A percentile compares a stretch with the other conserved stretches of the same genome.
phyloP scores from a whole-genome alignment of 2,888 invertebrate species.

The Abrostola triplasia region DNA sequence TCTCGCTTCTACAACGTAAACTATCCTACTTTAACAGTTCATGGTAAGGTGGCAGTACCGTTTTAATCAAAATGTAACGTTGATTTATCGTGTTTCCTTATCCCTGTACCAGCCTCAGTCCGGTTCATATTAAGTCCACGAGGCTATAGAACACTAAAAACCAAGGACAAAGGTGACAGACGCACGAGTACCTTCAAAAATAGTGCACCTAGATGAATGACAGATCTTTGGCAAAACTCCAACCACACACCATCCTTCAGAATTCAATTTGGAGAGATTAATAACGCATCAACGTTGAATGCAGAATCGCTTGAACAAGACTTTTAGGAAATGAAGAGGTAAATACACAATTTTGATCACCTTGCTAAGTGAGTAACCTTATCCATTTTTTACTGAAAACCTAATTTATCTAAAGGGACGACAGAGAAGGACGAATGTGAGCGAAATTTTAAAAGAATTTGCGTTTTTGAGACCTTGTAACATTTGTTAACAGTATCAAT shows the following conservation, averaged over 20 bases:
- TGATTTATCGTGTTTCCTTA: too few relatives aligned
- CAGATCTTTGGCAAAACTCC: constrained; percentile 26
- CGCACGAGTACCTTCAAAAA: neutral
- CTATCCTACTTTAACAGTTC: too few relatives aligned
- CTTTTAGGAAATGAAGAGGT: constrained; percentile 3
- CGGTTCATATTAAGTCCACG: neutral
- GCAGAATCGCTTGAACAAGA: constrained; percentile 18
- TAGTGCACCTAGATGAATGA: constrained; percentile 8
- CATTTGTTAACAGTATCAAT: too few relatives aligned
- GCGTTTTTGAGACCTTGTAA: too few relatives aligned
- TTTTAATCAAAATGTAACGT: too few relatives aligned
- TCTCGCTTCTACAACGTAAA: too few relatives aligned
- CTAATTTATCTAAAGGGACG: too few relatives aligned
- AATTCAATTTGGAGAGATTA: constrained; percentile 37
- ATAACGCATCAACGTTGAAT: constrained; percentile 40
- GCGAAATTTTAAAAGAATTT: too few relatives aligned
- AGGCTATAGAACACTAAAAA: neutral
- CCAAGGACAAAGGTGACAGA: neutral
- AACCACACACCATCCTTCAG: constrained; percentile 43
- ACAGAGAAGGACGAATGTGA: too few relatives aligned
- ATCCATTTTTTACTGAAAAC: too few relatives aligned
- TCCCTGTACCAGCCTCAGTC: neutral
- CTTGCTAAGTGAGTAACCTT: too few relatives aligned
- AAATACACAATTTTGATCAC: neutral
- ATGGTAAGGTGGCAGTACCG: too few relatives aligned